Conservation (phyloP, 2,113 vertebrate genomes). For the Dascyllus trimaculatus region DNA sequence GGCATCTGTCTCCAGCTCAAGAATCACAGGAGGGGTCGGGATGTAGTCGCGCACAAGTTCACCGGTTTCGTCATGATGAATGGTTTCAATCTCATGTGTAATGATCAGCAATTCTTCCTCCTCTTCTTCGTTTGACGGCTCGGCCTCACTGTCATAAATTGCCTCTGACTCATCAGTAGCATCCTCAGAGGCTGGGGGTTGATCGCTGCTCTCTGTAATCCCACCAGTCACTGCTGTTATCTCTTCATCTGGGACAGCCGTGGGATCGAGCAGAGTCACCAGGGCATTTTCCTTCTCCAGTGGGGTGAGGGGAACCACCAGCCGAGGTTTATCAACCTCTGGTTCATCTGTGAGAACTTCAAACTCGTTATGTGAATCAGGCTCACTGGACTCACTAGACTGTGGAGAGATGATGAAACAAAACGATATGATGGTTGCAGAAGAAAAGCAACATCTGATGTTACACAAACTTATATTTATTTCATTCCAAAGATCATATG, state of each 20-base stretch:
- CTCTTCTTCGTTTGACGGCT: constrained; percentile 42
- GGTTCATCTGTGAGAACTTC: constrained; percentile 53
- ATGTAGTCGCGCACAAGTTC: constrained; percentile 72
- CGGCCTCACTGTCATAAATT: background rate
- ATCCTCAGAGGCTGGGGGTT: constrained; percentile 3
- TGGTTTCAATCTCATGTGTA: constrained; percentile 77
- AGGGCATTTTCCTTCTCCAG: constrained; percentile 73
- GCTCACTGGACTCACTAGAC: constrained; percentile 66
- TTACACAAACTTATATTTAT: too few relatives aligned
- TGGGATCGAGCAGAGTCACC: constrained; percentile 67
- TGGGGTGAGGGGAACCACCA: constrained; percentile 47
- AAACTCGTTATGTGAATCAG: constrained; percentile 72
- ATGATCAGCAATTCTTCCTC: constrained; percentile 66
- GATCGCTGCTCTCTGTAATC: constrained; percentile 12
- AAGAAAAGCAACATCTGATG: background rate
- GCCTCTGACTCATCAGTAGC: constrained; percentile 39
- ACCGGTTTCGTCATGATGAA: constrained; percentile 65
- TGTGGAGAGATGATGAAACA: constrained; percentile 36
- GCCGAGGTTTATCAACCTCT: constrained; percentile 17
- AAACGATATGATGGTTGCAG: background rate
- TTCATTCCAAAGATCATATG: too few relatives aligned
- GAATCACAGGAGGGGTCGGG: constrained; percentile 39
- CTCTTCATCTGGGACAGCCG: constrained; percentile 24
- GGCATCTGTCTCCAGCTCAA: constrained; percentile 26
- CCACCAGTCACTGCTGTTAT: background rate